phyloP scores from a whole-genome alignment of 2,888 invertebrate genomes.

The Stegana nigrithorax region DNA sequence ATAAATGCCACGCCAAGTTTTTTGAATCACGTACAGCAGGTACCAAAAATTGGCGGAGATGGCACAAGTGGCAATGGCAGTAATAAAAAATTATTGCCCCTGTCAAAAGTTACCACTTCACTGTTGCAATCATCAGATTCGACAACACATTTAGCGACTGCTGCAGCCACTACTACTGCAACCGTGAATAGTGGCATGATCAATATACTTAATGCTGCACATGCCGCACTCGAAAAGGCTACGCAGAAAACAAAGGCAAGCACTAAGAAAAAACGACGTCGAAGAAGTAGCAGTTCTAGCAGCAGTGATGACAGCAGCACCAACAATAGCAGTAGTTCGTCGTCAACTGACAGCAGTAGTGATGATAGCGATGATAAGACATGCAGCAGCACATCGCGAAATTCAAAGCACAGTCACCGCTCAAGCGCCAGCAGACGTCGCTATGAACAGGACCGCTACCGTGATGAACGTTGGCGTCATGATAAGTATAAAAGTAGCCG shows the following conservation, averaged over 20 bases:
- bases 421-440: conserved; percentile 24
- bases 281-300: background rate
- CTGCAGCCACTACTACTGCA: background rate
- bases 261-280: conserved; percentile 25
- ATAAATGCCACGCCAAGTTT: conserved; percentile 38
- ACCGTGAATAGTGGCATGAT: conserved; percentile 28
- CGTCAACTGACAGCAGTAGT: conserved; percentile 3
- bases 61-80: background rate
- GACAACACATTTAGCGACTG: conserved; percentile 20
- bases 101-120: conserved; percentile 44
- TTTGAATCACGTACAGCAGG: conserved; percentile 41
- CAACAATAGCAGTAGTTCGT: background rate
- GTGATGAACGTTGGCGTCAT: conserved; percentile 27
- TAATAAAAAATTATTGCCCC: conserved; percentile 31
- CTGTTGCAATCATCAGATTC: conserved; percentile 48
- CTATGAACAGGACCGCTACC: conserved; percentile 4
- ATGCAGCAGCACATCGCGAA: conserved; percentile 22
- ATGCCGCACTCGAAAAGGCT: conserved; percentile 52
- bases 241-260: background rate
- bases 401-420: conserved; percentile 36
- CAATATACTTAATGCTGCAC: conserved; percentile 49
- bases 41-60: background rate
- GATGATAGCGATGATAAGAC: background rate
- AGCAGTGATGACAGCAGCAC: conserved; percentile 2
- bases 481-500: conserved; percentile 25